phyloP scores from a whole-genome alignment of 2,888 invertebrate genomes.

The Protodeltote pygarga region DNA sequence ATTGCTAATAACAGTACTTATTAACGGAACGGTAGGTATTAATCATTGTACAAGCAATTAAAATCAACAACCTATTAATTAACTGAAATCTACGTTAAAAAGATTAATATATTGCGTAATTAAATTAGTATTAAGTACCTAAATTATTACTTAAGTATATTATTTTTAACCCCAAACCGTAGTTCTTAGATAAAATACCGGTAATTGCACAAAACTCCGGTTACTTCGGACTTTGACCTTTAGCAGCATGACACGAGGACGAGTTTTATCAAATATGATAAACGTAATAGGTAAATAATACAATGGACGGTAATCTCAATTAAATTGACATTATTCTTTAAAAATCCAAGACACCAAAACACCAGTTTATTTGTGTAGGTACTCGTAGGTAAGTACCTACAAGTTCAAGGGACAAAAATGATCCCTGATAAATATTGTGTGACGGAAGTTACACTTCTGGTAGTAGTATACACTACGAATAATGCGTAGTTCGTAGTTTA shows the following conservation, averaged over 20 bases:
- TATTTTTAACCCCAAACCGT: no score
- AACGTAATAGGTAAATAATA: slow-evolving; percentile 19
- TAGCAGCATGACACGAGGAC: slow-evolving; percentile 9
- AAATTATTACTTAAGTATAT: no score
- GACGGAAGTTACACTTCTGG: no score
- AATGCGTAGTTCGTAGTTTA: no score
- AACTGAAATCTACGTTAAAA: no score
- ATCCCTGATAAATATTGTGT: not conserved
- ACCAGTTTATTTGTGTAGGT: not conserved
- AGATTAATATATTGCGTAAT: no score
- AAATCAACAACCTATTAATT: no score
- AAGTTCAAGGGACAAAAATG: slow-evolving; percentile 11
- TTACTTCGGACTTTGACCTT: slow-evolving; percentile 44
- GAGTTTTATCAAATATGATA: slow-evolving; percentile 30
- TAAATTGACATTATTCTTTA: slow-evolving; percentile 11
- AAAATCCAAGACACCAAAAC: slow-evolving; percentile 3
- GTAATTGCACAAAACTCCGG: slow-evolving; percentile 31
- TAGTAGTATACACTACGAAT: no score
- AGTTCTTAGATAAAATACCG: slow-evolving; percentile 23
- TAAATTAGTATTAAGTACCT: no score
- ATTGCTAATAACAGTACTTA: no score
- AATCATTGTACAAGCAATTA: no score
- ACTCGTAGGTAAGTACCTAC: not conserved
- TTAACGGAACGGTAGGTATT: no score
- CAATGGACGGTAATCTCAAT: slow-evolving; percentile 8